A percentile compares a stretch with the other conserved stretches of the same genome.
Evolutionary conservation across 2,797 vertebrate species (phyloP).

Genomic region (Fistularia tabacaria): DNA sequence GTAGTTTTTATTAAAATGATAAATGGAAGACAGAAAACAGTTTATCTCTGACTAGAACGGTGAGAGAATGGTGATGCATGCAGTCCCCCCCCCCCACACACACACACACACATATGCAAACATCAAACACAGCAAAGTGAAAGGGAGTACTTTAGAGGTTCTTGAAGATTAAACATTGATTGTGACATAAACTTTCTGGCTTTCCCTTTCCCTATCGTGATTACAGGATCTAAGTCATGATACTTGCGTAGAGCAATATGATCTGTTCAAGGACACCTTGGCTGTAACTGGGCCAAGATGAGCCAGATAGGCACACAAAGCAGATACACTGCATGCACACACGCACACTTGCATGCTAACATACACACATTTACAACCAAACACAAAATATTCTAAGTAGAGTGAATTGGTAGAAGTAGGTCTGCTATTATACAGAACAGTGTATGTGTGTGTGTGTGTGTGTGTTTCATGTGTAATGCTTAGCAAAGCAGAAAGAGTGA

Average conservation of each 20-base stretch:
- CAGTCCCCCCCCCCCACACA: no score
- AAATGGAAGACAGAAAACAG: no score
- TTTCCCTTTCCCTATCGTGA: neutral
- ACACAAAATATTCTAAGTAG: constrained; percentile 22
- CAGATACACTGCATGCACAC: neutral
- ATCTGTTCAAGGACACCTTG: constrained; percentile 34
- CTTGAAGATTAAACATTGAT: neutral
- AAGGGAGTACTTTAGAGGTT: no score
- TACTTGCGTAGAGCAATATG: neutral
- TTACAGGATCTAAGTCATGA: no score
- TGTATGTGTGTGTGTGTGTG: constrained; percentile 6
- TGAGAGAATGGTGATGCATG: no score
- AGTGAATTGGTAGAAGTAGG: constrained; percentile 48
- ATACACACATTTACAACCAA: no score
- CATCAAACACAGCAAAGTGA: no score
- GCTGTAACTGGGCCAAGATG: constrained; percentile 35
- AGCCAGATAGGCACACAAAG: constrained; percentile 36
- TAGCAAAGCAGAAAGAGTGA: constrained; percentile 6
- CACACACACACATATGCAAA: no score
- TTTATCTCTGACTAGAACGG: no score
- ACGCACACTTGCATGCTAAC: no score
- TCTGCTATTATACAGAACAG: constrained; percentile 47
- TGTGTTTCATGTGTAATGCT: constrained; percentile 9
- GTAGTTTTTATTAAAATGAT: no score
- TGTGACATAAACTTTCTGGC: neutral